Percentiles rank a stretch among this genome's conserved stretches.
phyloP scores from a whole-genome alignment of 2,113 vertebrate species.

The Gila orcuttii region DNA sequence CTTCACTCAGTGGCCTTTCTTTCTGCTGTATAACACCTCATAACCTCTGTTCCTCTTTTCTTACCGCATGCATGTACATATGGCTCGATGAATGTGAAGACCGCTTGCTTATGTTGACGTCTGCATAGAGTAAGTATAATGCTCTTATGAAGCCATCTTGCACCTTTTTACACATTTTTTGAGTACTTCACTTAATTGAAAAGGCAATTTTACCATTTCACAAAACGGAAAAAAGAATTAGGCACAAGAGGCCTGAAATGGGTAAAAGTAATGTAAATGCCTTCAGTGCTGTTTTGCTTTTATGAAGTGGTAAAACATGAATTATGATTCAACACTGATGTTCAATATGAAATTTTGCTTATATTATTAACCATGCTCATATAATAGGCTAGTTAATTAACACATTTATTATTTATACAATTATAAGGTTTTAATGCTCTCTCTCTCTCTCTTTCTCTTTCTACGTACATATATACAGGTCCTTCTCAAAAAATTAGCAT shows the following conservation, averaged over 20 bases:
- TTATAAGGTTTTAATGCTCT: too few species aligned
- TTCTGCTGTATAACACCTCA: neutral
- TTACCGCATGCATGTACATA: constrained; percentile 19
- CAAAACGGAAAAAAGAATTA: neutral
- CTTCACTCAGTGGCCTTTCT: neutral
- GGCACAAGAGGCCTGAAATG: neutral
- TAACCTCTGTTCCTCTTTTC: neutral
- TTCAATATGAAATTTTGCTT: neutral
- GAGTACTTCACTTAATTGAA: neutral
- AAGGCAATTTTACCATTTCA: neutral
- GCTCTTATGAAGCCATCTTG: neutral
- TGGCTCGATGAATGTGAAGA: constrained; percentile 22
- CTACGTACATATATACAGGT: too few species aligned
- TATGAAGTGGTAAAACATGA: neutral
- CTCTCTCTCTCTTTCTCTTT: too few species aligned
- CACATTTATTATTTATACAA: too few species aligned
- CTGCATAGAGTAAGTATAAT: constrained; percentile 35
- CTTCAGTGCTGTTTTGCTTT: neutral
- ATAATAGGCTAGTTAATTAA: too few species aligned
- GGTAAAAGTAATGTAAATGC: neutral
- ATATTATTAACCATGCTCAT: too few species aligned
- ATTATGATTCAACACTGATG: neutral
- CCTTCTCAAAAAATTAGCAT: too few species aligned
- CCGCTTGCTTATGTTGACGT: constrained; percentile 9
- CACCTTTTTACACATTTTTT: neutral